Percentiles rank a stretch among this genome's conserved stretches.
Conservation (phyloP, 23 tunicate genomes). For the Oikopleura dioica region DNA sequence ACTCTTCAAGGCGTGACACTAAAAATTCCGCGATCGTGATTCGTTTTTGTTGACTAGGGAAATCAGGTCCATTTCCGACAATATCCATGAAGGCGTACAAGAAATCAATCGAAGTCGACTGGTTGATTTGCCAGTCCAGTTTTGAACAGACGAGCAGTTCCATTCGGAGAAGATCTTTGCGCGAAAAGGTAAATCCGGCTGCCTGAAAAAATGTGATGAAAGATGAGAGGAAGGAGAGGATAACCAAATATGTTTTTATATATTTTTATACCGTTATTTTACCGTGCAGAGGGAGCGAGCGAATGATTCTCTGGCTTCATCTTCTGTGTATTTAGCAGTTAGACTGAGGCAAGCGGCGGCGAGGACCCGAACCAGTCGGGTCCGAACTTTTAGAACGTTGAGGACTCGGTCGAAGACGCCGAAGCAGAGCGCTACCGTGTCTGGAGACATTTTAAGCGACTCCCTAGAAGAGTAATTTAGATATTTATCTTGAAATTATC, state of each 20-base stretch:
- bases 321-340: background rate
- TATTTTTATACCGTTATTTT: background rate
- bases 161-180: background rate
- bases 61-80: background rate
- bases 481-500: no score
- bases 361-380: background rate
- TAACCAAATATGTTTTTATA: background rate
- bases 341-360: background rate
- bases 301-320: background rate
- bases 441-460: background rate
- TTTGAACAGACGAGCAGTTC: constrained; percentile 7
- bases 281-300: background rate
- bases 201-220: background rate
- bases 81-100: background rate
- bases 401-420: background rate
- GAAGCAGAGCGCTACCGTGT: background rate
- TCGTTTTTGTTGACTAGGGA: background rate
- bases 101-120: background rate
- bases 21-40: background rate
- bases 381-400: constrained; percentile 10
- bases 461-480: no score
- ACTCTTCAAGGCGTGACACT: background rate
- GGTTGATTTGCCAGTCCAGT: background rate
- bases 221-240: background rate
- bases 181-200: constrained; percentile 3